A percentile compares a stretch with the other conserved stretches of the same genome.
Conservation (phyloP, 1,140 invertebrate genomes). For the Caenorhabditis remanei region DNA sequence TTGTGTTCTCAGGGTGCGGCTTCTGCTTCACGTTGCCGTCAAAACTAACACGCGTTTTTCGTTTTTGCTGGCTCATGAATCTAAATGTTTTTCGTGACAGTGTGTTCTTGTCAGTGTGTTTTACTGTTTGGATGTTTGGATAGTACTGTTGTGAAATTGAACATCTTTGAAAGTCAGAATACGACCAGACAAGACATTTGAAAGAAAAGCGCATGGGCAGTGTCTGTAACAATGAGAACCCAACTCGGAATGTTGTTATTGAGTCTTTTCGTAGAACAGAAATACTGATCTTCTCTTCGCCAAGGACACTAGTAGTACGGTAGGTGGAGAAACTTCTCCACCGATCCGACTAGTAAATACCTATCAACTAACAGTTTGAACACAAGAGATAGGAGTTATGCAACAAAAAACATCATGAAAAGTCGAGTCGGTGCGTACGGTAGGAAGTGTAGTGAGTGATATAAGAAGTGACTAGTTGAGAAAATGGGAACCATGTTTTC, state of each 20-base stretch:
- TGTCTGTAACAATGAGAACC: not conserved
- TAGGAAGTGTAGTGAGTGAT: not conserved
- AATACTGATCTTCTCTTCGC: not conserved
- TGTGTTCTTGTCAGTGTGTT: not conserved
- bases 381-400: slow-evolving; percentile 43
- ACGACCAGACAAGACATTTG: slow-evolving; percentile 5
- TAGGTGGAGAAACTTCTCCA: not conserved
- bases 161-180: slow-evolving; percentile 29
- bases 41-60: not conserved
- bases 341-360: slow-evolving; percentile 13
- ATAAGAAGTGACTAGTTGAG: not conserved
- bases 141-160: not conserved
- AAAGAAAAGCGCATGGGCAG: not conserved
- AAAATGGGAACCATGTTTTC: no score
- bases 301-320: not conserved
- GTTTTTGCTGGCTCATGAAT: not conserved
- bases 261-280: not conserved
- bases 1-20: slow-evolving; percentile 42
- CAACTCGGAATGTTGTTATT: not conserved
- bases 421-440: not conserved
- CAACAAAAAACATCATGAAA: slow-evolving; percentile 19
- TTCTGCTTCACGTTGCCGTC: not conserved
- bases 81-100: not conserved
- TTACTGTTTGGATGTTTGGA: not conserved
- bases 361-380: slow-evolving; percentile 8